Percentiles rank a stretch among this genome's conserved stretches.
phyloP scores from a whole-genome alignment of 2,888 invertebrate genomes.

The Camptogramma bilineatum region DNA sequence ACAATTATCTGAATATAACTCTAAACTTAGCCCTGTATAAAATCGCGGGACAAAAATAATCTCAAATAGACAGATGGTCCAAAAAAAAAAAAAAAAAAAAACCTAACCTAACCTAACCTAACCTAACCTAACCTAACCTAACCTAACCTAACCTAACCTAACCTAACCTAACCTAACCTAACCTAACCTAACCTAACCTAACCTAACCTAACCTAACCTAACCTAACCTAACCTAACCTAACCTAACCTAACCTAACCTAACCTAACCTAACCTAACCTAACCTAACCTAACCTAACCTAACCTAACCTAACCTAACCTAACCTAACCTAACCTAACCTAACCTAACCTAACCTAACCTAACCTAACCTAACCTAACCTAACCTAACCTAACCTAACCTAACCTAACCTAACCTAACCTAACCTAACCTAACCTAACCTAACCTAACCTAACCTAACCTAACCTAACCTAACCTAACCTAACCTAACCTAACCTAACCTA shows the following conservation, averaged over 20 bases:
- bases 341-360: constrained; percentile 1
- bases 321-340: constrained; percentile 1
- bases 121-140: constrained; percentile 46
- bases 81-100: too few species aligned
- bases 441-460: too few species aligned
- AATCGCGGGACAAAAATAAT: too few species aligned
- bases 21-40: too few species aligned
- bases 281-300: constrained; percentile 1
- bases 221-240: constrained; percentile 1
- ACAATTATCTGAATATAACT: too few species aligned
- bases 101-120: constrained; percentile 43
- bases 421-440: constrained; percentile 35
- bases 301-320: constrained; percentile 1
- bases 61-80: too few species aligned
- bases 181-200: not conserved
- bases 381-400: constrained; percentile 1
- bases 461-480: too few species aligned
- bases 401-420: constrained; percentile 5
- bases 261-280: constrained; percentile 1
- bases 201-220: constrained; percentile 1
- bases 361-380: constrained; percentile 1
- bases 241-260: constrained; percentile 1
- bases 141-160: constrained; percentile 44
- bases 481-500: too few species aligned
- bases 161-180: constrained; percentile 33